Conservation (phyloP, 2,113 vertebrate genomes). For the Scomber japonicus region DNA sequence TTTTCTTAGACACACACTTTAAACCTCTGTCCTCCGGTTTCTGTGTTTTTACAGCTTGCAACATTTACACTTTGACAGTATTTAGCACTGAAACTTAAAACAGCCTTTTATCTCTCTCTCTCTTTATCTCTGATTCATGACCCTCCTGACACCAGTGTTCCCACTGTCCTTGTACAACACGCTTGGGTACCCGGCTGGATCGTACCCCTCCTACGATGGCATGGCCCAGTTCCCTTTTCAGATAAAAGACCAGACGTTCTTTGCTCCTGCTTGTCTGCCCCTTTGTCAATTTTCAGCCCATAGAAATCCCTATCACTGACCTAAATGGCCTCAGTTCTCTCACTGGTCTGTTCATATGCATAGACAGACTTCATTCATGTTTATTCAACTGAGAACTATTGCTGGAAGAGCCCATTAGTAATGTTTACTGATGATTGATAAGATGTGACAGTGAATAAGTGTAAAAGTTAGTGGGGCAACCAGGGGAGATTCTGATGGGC, state of each 20-base stretch:
- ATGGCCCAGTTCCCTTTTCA: conserved; percentile 45
- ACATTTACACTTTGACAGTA: not conserved
- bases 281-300: conserved; percentile 47
- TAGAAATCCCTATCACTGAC: conserved; percentile 36
- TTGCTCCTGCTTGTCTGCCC: conserved; percentile 13
- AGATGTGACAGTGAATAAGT: not conserved
- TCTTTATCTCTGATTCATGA: conserved; percentile 11
- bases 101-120: not conserved
- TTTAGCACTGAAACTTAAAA: not conserved
- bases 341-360: conserved; percentile 1
- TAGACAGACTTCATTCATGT: conserved; percentile 44
- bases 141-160: conserved; percentile 11
- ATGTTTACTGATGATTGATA: conserved; percentile 39
- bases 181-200: conserved; percentile 19
- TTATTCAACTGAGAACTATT: conserved; percentile 47
- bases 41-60: not conserved
- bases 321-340: conserved; percentile 28
- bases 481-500: conserved; percentile 7
- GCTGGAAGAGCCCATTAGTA: conserved; percentile 36
- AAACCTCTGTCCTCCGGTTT: not conserved
- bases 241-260: conserved; percentile 34
- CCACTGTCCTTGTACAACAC: not conserved
- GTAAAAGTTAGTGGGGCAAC: not conserved
- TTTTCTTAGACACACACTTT: not conserved
- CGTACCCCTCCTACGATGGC: not conserved